phyloP scores from a whole-genome alignment of 2,113 vertebrate genomes.

The Hyperopisus bebe region DNA sequence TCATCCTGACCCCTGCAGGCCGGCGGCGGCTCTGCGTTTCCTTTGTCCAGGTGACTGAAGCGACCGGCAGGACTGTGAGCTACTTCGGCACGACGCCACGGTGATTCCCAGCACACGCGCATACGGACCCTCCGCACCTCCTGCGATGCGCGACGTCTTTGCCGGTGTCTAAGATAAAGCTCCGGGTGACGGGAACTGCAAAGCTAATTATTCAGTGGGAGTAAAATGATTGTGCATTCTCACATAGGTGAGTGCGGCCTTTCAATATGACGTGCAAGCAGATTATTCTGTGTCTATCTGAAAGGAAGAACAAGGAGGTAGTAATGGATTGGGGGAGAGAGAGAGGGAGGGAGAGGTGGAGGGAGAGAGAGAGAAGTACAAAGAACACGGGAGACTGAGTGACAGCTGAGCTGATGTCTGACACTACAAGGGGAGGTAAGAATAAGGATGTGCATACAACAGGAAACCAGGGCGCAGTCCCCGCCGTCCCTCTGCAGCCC shows the following conservation, averaged over 20 bases:
- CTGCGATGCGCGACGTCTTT: not conserved
- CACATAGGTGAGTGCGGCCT: not conserved
- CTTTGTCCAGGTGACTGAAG: not conserved
- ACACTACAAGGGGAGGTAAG: not conserved
- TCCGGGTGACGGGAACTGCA: not conserved
- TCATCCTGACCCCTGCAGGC: not conserved
- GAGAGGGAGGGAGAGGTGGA: not conserved
- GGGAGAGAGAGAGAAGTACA: not conserved
- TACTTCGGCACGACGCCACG: not conserved
- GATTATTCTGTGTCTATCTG: not conserved
- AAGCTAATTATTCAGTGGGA: not conserved
- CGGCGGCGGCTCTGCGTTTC: not conserved
- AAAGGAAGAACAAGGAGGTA: not conserved
- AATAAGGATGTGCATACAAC: not conserved
- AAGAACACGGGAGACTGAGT: not conserved
- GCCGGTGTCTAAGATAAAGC: not conserved
- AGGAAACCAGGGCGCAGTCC: not conserved
- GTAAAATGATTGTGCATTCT: not conserved
- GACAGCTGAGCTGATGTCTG: slow-evolving; percentile 1
- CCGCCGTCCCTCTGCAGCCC: not conserved
- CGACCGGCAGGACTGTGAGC: not conserved
- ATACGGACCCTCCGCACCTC: not conserved
- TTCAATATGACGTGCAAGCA: not conserved
- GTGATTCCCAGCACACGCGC: not conserved
- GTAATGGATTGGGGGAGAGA: not conserved